Evolutionary conservation across 2,888 invertebrate species (phyloP).

Genomic region (Alviniconcha strummeri): DNA sequence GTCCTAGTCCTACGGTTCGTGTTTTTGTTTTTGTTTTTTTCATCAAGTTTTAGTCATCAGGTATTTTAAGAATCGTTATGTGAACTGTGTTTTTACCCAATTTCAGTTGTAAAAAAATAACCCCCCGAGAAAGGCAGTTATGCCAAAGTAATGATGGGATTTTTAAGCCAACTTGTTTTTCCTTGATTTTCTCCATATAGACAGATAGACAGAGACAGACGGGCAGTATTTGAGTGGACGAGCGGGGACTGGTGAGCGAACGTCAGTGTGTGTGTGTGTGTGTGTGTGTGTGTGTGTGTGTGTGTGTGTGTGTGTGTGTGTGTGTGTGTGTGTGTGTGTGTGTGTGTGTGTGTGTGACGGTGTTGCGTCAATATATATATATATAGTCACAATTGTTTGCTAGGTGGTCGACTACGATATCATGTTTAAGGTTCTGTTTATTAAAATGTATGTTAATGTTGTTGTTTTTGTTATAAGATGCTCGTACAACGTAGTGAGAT

Average conservation of each 20-base stretch:
- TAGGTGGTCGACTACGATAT: no score
- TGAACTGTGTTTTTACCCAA: not conserved
- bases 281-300: not conserved
- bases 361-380: no score
- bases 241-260: not conserved
- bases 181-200: not conserved
- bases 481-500: no score
- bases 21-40: not conserved
- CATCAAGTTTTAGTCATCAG: not conserved
- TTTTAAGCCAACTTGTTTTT: not conserved
- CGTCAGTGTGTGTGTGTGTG: not conserved
- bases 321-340: slow-evolving; percentile 6
- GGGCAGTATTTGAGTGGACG: not conserved
- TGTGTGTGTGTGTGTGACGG: no score
- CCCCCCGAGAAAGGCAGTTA: not conserved
- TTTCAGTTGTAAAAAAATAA: not conserved
- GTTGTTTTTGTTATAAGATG: no score
- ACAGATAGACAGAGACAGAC: not conserved
- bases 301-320: not conserved
- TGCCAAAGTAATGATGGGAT: no score
- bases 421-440: no score
- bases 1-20: not conserved
- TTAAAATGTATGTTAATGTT: no score
- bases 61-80: not conserved
- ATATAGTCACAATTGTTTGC: no score